Evolutionary conservation across 1,140 invertebrate species (phyloP).

Genomic region (Platorchestia sp.): DNA sequence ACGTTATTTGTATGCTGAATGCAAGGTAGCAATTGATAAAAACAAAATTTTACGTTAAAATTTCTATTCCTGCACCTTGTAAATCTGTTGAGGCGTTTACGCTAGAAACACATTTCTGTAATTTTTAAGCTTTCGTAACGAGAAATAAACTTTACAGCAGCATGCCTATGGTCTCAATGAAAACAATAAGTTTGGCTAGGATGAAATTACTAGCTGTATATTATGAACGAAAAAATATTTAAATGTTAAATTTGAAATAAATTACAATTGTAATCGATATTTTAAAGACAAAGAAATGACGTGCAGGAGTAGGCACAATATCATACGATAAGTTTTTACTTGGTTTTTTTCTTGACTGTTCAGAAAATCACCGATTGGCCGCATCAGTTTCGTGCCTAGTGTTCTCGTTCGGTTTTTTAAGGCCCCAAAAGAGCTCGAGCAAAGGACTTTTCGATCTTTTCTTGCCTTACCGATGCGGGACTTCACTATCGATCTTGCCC

Average conservation of each 20-base stretch:
- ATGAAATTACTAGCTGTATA: neutral
- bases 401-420: neutral
- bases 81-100: too few relatives aligned
- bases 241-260: neutral
- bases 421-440: neutral
- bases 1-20: too few relatives aligned
- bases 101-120: too few relatives aligned
- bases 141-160: neutral
- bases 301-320: neutral
- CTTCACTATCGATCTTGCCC: neutral
- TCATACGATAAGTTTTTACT: neutral
- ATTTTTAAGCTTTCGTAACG: too few relatives aligned
- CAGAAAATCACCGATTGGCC: neutral
- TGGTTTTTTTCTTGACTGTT: neutral
- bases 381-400: neutral
- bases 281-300: neutral
- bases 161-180: neutral
- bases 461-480: neutral
- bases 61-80: too few relatives aligned
- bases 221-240: neutral
- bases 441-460: neutral
- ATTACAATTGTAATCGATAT: neutral
- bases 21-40: too few relatives aligned
- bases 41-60: too few relatives aligned
- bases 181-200: neutral